These are phyloP conservation scores for Seira musarum DNA, from an alignment of 2,888 invertebrate genomes.

Conservation along the genomic window DNA sequence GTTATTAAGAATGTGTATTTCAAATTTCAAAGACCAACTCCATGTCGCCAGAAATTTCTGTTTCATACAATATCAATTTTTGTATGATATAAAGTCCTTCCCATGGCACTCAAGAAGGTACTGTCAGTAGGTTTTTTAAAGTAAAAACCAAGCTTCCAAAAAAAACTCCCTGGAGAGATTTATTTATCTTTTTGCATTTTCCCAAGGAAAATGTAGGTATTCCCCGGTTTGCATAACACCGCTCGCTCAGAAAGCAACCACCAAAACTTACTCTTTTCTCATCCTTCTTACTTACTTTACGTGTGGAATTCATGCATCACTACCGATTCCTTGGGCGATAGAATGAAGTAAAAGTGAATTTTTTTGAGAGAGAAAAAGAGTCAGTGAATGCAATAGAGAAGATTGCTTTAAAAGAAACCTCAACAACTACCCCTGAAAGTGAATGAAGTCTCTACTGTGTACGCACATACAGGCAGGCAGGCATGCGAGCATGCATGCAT, in stretches of 20 bases:
- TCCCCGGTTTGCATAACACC: not conserved
- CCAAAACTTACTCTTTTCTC: not conserved
- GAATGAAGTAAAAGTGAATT: conserved; percentile 10
- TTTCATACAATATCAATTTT: no score
- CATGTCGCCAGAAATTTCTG: no score
- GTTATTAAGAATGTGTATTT: no score
- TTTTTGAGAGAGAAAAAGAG: not conserved
- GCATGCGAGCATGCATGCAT: conserved; percentile 37
- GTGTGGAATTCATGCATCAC: not conserved
- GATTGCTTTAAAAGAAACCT: not conserved
- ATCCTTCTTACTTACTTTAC: conserved; percentile 15
- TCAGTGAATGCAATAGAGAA: conserved; percentile 5
- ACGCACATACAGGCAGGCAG: conserved; percentile 11
- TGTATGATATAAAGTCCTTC: no score
- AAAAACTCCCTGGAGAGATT: conserved; percentile 53
- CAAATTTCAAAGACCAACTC: no score
- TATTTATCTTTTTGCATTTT: conserved; percentile 46
- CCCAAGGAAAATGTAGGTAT: not conserved
- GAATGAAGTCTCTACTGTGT: not conserved
- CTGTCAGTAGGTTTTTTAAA: no score
- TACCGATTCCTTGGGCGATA: not conserved
- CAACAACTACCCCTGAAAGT: conserved; percentile 4
- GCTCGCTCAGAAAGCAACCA: not conserved
- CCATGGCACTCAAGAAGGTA: no score
- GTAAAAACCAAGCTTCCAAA: not conserved